These are phyloP conservation scores for Candoia aspera DNA, from an alignment of 2,113 vertebrate species.

Conservation along the genomic window DNA sequence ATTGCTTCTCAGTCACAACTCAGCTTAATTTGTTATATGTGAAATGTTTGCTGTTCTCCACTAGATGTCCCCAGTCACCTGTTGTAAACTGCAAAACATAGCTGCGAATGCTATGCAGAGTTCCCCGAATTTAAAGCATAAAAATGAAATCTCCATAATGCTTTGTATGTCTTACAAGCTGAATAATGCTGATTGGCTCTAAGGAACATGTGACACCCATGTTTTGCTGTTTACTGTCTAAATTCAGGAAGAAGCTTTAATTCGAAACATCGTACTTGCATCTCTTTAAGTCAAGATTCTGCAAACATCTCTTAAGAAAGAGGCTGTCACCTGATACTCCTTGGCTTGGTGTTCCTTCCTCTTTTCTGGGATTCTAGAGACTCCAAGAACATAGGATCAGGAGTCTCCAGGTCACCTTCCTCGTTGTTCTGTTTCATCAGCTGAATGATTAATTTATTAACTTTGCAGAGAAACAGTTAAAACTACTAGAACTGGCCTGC, in stretches of 20 bases:
- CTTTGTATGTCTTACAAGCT: background rate
- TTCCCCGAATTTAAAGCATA: background rate
- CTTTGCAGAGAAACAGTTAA: background rate
- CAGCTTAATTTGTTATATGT: background rate
- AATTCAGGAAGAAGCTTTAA: background rate
- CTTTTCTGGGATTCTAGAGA: background rate
- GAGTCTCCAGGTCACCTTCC: background rate
- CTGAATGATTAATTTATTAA: background rate
- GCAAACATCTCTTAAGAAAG: background rate
- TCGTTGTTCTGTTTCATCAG: background rate
- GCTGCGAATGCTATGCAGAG: background rate
- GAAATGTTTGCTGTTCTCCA: fast-evolving
- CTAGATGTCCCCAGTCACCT: slow-evolving; percentile 22
- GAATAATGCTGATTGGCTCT: background rate
- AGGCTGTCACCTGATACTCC: background rate
- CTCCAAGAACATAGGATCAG: background rate
- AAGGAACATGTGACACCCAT: background rate
- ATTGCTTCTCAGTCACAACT: too few species aligned
- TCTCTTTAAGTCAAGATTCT: background rate
- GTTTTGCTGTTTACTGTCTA: background rate
- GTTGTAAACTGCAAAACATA: background rate
- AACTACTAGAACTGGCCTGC: background rate
- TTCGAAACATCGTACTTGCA: background rate
- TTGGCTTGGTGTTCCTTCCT: background rate
- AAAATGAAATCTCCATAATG: background rate